A percentile compares a stretch with the other conserved stretches of the same genome.
These are phyloP conservation scores for Oscarella lobularis DNA, from an alignment of 37 sponge, comb jelly and placozoan genomes.

Conservation along the genomic window DNA sequence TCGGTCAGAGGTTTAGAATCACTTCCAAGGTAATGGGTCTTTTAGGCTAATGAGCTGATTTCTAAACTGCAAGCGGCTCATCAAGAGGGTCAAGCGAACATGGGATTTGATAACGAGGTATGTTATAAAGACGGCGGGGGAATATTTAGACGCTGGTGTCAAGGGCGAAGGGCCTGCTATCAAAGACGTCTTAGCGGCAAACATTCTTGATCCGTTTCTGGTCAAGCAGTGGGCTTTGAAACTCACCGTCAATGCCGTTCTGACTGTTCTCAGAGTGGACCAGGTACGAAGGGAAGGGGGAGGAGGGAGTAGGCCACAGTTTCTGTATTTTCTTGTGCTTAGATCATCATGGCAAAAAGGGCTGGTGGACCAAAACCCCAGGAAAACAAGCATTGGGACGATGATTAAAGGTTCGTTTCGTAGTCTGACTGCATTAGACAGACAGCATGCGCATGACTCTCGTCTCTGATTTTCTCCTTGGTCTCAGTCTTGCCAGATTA, in stretches of 20 bases:
- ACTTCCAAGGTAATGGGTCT: neutral
- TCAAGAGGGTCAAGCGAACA: slow-evolving; percentile 51
- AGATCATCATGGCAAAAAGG: slow-evolving; percentile 97
- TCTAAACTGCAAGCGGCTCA: slow-evolving; percentile 85
- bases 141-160: neutral
- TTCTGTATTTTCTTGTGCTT: neutral
- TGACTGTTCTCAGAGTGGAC: slow-evolving; percentile 84
- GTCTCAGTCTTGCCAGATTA: too few species aligned
- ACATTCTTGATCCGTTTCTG: slow-evolving; percentile 60
- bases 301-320: neutral
- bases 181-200: slow-evolving; percentile 27
- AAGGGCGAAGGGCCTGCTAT: slow-evolving; percentile 31
- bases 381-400: slow-evolving; percentile 54
- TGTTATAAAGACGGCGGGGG: slow-evolving; percentile 32
- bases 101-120: slow-evolving; percentile 53
- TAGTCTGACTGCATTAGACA: neutral
- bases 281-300: too few species aligned
- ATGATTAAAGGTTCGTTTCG: slow-evolving; percentile 45
- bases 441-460: too few species aligned
- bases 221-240: slow-evolving; percentile 86
- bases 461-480: too few species aligned
- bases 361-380: slow-evolving; percentile 94
- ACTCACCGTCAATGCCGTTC: slow-evolving; percentile 79
- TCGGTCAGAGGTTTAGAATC: neutral
- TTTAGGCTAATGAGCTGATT: slow-evolving; percentile 59